These are phyloP conservation scores for Actenoides lindsayi DNA, from an alignment of 2,113 vertebrate genomes.

Conservation along the genomic window DNA sequence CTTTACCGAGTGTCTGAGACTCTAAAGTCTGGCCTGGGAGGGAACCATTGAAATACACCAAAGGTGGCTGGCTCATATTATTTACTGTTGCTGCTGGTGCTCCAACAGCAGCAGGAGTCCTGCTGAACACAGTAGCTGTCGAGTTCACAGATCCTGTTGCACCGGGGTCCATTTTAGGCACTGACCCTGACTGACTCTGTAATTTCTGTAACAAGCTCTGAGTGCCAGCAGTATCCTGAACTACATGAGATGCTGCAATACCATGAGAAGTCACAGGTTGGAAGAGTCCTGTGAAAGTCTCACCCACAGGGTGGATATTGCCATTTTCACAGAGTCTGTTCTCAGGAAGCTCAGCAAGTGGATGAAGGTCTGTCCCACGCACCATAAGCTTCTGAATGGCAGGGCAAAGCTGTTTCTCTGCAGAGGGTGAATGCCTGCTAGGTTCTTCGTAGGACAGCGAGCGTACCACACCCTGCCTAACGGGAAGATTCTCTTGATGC, in stretches of 20 bases:
- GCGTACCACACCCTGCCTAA: constrained; percentile 78
- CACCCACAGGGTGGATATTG: neutral
- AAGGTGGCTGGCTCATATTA: constrained; percentile 55
- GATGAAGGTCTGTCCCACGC: constrained; percentile 78
- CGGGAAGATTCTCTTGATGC: constrained; percentile 5
- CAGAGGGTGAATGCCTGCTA: neutral
- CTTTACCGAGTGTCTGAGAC: constrained; percentile 38
- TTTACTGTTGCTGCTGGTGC: neutral
- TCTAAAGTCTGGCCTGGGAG: constrained; percentile 52
- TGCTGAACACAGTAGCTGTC: neutral
- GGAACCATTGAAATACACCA: constrained; percentile 70
- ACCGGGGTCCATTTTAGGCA: neutral
- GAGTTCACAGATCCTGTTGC: neutral
- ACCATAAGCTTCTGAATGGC: constrained; percentile 94
- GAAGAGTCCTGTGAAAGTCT: constrained; percentile 78
- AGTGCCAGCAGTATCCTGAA: constrained; percentile 1
- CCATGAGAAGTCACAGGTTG: constrained; percentile 55
- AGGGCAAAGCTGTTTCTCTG: constrained; percentile 80
- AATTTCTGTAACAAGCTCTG: constrained; percentile 68
- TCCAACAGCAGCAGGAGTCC: constrained; percentile 7
- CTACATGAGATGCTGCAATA: neutral
- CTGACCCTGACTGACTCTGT: neutral
- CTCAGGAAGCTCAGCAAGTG: constrained; percentile 83
- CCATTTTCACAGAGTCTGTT: constrained; percentile 79
- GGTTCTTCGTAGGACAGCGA: constrained; percentile 86